Conservation (phyloP, 2,888 invertebrate species). For the Aricia artaxerxes region DNA sequence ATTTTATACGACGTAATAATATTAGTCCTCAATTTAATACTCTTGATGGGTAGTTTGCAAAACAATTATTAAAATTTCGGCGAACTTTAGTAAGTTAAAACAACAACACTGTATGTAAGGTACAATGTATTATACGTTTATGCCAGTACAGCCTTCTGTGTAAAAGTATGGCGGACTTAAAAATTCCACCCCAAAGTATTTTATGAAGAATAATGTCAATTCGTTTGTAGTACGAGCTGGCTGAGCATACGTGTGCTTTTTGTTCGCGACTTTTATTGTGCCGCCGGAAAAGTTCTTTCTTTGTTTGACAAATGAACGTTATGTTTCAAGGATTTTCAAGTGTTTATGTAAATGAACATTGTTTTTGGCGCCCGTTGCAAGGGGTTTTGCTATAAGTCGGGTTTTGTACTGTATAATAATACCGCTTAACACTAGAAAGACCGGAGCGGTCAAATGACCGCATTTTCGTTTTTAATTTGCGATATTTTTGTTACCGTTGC, state of each 20-base stretch:
- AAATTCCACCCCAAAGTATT: constrained; percentile 22
- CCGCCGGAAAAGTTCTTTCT: constrained; percentile 21
- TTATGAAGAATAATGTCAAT: constrained; percentile 15
- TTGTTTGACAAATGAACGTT: constrained; percentile 26
- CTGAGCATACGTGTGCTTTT: constrained; percentile 20
- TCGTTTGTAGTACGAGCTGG: constrained; percentile 13
- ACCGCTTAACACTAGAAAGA: not conserved
- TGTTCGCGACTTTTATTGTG: constrained; percentile 27
- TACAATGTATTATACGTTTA: too few species aligned
- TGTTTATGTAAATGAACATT: constrained; percentile 22
- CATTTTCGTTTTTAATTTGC: too few species aligned
- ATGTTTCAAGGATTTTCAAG: constrained; percentile 20
- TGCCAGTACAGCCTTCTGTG: not conserved
- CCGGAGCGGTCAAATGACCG: too few species aligned
- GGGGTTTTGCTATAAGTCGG: not conserved
- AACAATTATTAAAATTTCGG: too few species aligned
- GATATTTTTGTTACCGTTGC: too few species aligned
- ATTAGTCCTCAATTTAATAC: too few species aligned
- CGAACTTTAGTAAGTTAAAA: too few species aligned
- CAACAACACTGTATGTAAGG: too few species aligned
- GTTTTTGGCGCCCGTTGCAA: constrained; percentile 6
- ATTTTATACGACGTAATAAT: too few species aligned
- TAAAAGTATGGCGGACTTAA: constrained; percentile 1
- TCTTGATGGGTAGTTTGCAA: too few species aligned
- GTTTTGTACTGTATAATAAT: not conserved